A percentile compares a stretch with the other conserved stretches of the same genome.
Evolutionary conservation across 2,888 invertebrate genomes (phyloP).

Genomic region (Leptopterna dolabrata): DNA sequence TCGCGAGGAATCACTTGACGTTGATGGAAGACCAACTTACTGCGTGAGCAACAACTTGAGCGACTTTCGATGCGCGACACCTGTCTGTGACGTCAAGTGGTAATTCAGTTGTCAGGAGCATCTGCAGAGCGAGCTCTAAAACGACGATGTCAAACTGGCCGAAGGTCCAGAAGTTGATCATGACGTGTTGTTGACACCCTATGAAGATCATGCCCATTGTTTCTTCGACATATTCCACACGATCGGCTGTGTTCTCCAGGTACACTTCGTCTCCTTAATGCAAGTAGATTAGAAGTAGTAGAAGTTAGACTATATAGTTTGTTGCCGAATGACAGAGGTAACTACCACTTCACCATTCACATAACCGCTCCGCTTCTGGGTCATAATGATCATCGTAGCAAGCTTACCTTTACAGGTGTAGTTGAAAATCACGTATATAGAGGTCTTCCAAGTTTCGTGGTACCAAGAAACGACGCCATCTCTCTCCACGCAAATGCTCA

Average conservation of each 20-base stretch:
- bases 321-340: no score
- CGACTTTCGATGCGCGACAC: not conserved
- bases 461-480: not conserved
- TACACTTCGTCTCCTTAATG: slow-evolving; percentile 21
- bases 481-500: not conserved
- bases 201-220: not conserved
- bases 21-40: not conserved
- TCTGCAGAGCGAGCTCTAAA: not conserved
- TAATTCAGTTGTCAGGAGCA: not conserved
- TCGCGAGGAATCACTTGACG: not conserved
- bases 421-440: slow-evolving; percentile 16
- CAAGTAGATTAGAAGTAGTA: no score
- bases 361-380: no score
- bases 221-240: not conserved
- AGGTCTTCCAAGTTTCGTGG: not conserved
- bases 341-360: no score
- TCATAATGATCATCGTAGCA: no score
- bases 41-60: not conserved
- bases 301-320: no score
- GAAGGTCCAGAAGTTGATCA: slow-evolving; percentile 3
- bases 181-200: slow-evolving; percentile 1
- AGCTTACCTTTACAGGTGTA: not conserved
- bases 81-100: not conserved
- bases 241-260: not conserved
- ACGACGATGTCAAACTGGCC: not conserved